Evolutionary conservation across 2,113 vertebrate species (phyloP).

Genomic region (Tursiops truncatus): DNA sequence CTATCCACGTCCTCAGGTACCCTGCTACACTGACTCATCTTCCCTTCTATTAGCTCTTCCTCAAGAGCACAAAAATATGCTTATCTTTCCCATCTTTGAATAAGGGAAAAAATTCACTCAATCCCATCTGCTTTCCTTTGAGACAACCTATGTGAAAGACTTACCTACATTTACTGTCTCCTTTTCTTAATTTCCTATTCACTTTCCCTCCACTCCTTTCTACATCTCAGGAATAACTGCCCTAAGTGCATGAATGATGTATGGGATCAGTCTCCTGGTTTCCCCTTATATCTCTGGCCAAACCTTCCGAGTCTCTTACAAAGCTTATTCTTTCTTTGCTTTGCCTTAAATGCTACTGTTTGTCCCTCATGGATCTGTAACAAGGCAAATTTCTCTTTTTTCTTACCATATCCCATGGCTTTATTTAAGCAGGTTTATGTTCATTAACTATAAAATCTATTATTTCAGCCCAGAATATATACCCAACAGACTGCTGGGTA

Average conservation of each 20-base stretch:
- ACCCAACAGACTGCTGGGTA: neutral
- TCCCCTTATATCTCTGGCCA: neutral
- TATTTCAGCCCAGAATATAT: neutral
- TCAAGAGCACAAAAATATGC: neutral
- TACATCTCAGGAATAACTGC: neutral
- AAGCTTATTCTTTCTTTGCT: neutral
- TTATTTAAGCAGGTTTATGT: neutral
- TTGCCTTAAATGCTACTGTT: neutral
- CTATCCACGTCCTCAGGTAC: neutral
- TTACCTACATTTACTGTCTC: neutral
- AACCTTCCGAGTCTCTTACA: neutral
- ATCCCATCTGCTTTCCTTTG: neutral
- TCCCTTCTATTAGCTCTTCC: neutral
- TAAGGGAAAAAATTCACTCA: neutral
- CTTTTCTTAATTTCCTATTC: neutral
- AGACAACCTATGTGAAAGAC: neutral
- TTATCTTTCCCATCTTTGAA: neutral
- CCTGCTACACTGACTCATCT: neutral
- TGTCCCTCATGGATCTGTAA: neutral
- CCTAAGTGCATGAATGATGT: neutral
- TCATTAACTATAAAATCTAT: constrained; percentile 8
- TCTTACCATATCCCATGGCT: neutral
- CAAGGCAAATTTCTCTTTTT: neutral
- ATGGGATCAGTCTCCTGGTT: neutral
- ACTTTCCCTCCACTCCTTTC: neutral